A percentile compares a stretch with the other conserved stretches of the same genome.
Evolutionary conservation across 1,140 invertebrate species (phyloP).

Genomic region (Drosophila littoralis): DNA sequence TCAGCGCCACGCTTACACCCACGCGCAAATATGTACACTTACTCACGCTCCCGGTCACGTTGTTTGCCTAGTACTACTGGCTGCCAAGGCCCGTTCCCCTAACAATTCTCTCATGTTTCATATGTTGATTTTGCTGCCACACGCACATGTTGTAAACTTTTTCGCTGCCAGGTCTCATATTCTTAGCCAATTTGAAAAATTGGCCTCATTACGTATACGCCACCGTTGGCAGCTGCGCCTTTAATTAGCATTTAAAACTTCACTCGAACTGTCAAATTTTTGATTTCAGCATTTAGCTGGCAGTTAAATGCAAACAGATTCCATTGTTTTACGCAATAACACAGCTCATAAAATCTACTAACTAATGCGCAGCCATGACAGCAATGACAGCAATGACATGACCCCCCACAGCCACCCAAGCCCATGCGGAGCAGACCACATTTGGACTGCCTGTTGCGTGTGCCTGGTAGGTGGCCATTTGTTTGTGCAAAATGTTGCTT

Average conservation of each 20-base stretch:
- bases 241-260: conserved; percentile 68
- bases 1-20: conserved; percentile 51
- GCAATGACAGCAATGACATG: conserved; percentile 19
- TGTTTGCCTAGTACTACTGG: neutral
- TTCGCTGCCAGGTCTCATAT: conserved; percentile 23
- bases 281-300: conserved; percentile 3
- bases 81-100: no score
- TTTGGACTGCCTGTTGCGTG: conserved; percentile 57
- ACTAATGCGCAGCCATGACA: conserved; percentile 60
- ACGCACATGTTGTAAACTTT: conserved; percentile 23
- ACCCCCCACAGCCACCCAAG: neutral
- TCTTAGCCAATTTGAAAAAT: conserved; percentile 66
- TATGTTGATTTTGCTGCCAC: conserved; percentile 42
- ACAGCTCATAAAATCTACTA: conserved; percentile 74
- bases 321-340: conserved; percentile 64
- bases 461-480: conserved; percentile 36
- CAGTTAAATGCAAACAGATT: conserved; percentile 48
- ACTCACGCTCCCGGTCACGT: neutral
- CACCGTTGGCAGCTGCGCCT: conserved; percentile 43
- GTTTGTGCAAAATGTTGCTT: conserved; percentile 77
- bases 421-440: neutral
- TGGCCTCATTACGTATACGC: conserved; percentile 46
- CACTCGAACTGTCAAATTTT: conserved; percentile 20
- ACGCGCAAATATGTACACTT: neutral
- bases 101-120: conserved; percentile 38